These are phyloP conservation scores for Thymelicus acteon DNA, from an alignment of 2,888 invertebrate species.

Conservation along the genomic window DNA sequence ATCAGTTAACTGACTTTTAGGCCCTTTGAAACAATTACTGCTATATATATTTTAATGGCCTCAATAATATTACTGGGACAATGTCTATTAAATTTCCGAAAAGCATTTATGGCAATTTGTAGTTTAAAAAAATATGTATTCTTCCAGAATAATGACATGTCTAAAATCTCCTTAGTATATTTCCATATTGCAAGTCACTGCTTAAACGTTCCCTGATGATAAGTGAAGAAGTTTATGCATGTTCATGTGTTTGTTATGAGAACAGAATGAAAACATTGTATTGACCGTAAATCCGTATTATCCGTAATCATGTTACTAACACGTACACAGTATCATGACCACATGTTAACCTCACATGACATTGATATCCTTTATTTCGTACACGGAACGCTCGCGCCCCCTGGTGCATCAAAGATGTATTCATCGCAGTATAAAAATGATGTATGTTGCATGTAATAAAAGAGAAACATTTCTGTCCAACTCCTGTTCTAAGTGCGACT, in stretches of 20 bases:
- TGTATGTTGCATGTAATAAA: neutral
- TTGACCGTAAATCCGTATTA: neutral
- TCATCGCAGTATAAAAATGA: neutral
- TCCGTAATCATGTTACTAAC: conserved; percentile 8
- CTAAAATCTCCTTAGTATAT: no score
- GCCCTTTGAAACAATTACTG: no score
- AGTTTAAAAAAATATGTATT: no score
- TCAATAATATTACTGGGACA: no score
- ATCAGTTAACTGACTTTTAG: no score
- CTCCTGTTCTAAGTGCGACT: no score
- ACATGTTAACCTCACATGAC: conserved; percentile 13
- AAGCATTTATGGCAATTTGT: no score
- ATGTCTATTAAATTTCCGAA: no score
- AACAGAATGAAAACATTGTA: neutral
- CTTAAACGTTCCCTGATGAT: no score
- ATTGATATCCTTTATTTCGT: neutral
- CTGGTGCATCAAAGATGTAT: neutral
- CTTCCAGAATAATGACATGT: no score
- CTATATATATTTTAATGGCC: no score
- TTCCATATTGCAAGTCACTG: no score
- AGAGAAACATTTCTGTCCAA: neutral
- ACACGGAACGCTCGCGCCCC: neutral
- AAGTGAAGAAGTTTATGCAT: neutral
- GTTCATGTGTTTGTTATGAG: neutral
- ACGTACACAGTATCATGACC: conserved; percentile 20